Base-by-base conservation (phyloP, 2,888 invertebrate genomes). In the Pachycephus smyrnensis region DNA sequence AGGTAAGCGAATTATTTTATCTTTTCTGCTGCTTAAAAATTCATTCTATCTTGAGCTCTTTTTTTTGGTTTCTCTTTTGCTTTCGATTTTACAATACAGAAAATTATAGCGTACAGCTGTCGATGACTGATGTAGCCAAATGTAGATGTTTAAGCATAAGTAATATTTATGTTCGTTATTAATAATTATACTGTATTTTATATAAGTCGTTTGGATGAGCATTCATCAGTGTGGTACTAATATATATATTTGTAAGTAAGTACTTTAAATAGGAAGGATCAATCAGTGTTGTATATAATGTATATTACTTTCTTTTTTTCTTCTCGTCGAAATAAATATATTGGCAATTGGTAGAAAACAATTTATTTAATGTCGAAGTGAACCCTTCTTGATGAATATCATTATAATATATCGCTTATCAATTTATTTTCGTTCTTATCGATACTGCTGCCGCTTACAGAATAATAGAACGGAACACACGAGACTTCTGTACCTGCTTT, bases 71-170 rank as follows among this genome's bases (percentile, higher is more conserved):
- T 35, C 30, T 74, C 23, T 35, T 15, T n/a, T 15, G 23, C 74
- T 32, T 36, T 74, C 12, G 9, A 35, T 74, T 35, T 36, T n/a
- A 30, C 33, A 36, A 23, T 30, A 12, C 23, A 36, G 23, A 30
- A 32, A 35, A 12, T 36, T 33, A 12, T 35, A 37, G 33, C 81
- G 12, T 32, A 15, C 69, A 79, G 82, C 83, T 80, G 81, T 82
- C 82, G 83, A 87, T 82, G 89, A 90, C 89, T 90, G 90, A 89
- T 87, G 78, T 88, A 87, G 87, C 89, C 88, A 89, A 89, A 89
- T 88, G 84, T 88, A 86, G 85, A 75, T 75, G n/a, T 4, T 40
- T 36, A 35, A 74, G 74, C 33, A 83, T 83, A 80, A 82, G 83
- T 84, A 86, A 84, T 85, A 83, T 85, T 82, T 84, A 82, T 35